Base-by-base conservation (phyloP, 2,797 vertebrate genomes). In the Gymnoscopelus microlampas region DNA sequence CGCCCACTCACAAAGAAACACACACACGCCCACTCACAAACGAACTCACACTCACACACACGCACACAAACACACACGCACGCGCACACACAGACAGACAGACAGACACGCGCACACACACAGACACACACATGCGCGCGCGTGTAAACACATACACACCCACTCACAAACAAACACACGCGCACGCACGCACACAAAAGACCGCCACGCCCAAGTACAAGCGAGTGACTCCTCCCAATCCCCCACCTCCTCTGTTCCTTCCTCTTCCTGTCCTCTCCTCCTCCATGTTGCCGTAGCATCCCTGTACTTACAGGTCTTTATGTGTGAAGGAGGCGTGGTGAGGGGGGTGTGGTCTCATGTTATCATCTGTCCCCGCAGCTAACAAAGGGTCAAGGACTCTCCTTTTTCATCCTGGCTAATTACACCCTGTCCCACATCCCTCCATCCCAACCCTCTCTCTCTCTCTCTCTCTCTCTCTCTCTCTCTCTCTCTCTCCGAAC, bases 301-400 rank as follows among this genome's bases (percentile, higher is more conserved):
- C 78, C 85, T 84, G 83, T 88, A 89, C 88, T 90, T 91, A 90
- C 89, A 90, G 85, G 90, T 88, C 87, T 91, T 93, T 92, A 91
- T 88, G 85, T 77, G 79, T 73, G 85, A 79, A 78, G 87, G 84
- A 78, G 87, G 84, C 76, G 85, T 80, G 82, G 81, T 68, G 64
- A 44, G 3, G 48, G 48, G 84, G 87, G 85, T 84, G 81, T 74
- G 74, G 81, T 86, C 81, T 87, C 78, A 71, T 79, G 73, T 85
- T 89, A 86, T 92, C 89, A 89, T 77, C 85, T 80, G 62, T 90
- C 89, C 85, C 88, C 77, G 63, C 85, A 87, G 90, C 87, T 85
- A 88, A 90, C 74, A 80, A 80, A 87, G 86, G 93, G 92, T 93
- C 92, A 94, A 93, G 92, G 92, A 93, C 86, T 90, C 90, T 85